Conservation (phyloP, 2,888 invertebrate species). For the Caenorhabditis wallacei region DNA sequence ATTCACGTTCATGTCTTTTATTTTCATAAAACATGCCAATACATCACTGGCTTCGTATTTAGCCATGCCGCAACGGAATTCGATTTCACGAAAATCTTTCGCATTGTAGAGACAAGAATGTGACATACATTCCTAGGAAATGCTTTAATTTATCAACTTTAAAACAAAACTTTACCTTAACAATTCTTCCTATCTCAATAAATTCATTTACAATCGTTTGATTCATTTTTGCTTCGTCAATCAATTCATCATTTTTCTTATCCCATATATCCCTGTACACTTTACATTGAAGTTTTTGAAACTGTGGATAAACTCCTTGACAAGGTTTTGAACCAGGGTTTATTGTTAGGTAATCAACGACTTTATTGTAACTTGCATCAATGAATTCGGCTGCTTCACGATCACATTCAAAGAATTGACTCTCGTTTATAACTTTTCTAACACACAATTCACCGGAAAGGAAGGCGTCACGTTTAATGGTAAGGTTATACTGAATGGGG, state of each 20-base stretch:
- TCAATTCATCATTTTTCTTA: background rate
- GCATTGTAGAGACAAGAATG: background rate
- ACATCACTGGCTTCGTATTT: background rate
- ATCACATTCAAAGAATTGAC: conserved; percentile 1
- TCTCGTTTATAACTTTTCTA: background rate
- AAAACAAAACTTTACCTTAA: background rate
- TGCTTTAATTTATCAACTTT: background rate
- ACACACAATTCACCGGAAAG: background rate
- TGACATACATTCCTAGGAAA: conserved; percentile 15
- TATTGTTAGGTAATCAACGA: background rate
- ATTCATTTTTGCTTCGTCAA: background rate
- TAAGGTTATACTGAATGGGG: conserved; percentile 12
- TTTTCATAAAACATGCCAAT: background rate
- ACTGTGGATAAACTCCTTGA: background rate
- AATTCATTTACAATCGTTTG: background rate
- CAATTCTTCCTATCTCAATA: background rate
- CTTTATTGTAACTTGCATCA: background rate
- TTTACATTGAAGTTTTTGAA: conserved; percentile 14
- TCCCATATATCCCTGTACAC: conserved; percentile 2
- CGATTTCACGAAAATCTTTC: background rate
- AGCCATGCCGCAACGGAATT: background rate
- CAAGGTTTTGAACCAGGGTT: background rate
- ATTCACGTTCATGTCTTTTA: background rate
- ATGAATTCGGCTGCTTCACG: conserved; percentile 6
- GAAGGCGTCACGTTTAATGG: conserved; percentile 2